Percentiles rank a stretch among this genome's conserved stretches.
Conservation (phyloP, 2,888 invertebrate genomes). For the Esperia sulphurella region DNA sequence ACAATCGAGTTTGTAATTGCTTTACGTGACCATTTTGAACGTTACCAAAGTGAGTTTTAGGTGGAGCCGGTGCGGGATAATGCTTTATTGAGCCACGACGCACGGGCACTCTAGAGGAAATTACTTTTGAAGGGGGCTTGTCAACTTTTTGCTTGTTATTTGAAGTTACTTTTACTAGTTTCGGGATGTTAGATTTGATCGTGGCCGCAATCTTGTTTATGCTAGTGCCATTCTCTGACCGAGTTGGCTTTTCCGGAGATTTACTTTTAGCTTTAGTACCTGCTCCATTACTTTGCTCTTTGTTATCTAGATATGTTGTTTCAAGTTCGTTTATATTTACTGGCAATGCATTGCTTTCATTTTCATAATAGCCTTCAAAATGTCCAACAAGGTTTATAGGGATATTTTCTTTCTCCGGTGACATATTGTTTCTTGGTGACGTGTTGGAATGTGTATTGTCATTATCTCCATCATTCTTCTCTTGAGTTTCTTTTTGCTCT, state of each 20-base stretch:
- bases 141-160: constrained; percentile 52
- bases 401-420: constrained; percentile 3
- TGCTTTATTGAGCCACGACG: constrained; percentile 60
- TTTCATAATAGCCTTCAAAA: background rate
- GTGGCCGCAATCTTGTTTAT: constrained; percentile 17
- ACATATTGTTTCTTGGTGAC: constrained; percentile 7
- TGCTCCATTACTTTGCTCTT: background rate
- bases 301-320: background rate
- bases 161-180: constrained; percentile 48
- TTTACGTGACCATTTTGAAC: constrained; percentile 71
- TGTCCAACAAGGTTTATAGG: background rate
- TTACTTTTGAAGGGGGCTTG: constrained; percentile 51
- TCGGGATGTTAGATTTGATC: constrained; percentile 65
- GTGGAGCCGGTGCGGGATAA: constrained; percentile 64
- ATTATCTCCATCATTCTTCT: background rate
- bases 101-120: constrained; percentile 63
- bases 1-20: constrained; percentile 66
- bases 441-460: constrained; percentile 5
- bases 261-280: constrained; percentile 9
- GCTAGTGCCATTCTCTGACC: constrained; percentile 12
- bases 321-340: background rate
- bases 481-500: background rate
- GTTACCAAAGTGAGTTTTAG: constrained; percentile 67
- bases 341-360: background rate
- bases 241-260: constrained; percentile 14